These are phyloP conservation scores for Dicyrtomina minuta DNA, from an alignment of 2,888 invertebrate species.

Conservation along the genomic window DNA sequence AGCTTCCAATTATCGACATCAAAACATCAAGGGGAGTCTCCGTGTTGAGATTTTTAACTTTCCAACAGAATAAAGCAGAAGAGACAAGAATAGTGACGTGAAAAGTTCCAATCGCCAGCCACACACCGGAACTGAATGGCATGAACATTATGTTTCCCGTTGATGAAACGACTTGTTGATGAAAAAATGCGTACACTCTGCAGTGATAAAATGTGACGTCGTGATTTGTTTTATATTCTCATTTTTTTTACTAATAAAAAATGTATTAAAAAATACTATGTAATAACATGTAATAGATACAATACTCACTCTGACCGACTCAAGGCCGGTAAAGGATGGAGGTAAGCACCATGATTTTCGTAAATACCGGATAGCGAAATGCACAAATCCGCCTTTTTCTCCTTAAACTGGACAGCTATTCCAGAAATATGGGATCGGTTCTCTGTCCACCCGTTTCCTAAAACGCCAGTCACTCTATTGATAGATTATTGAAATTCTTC, in stretches of 20 bases:
- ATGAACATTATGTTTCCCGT: neutral
- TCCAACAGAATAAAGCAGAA: neutral
- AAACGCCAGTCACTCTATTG: neutral
- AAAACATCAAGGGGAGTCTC: neutral
- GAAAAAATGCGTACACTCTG: neutral
- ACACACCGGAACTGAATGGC: neutral
- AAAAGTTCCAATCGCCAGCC: neutral
- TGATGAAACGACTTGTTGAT: neutral
- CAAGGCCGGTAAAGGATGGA: neutral
- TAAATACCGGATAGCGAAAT: neutral
- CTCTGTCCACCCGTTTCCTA: neutral
- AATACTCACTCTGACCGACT: neutral
- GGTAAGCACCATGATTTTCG: neutral
- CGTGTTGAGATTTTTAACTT: neutral
- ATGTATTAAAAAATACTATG: too few relatives aligned
- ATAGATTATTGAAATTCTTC: neutral
- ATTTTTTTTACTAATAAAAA: too few relatives aligned
- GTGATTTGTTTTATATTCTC: too few relatives aligned
- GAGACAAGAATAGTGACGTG: neutral
- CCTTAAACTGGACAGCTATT: neutral
- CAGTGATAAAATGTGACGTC: neutral
- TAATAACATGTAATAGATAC: neutral
- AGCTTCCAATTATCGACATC: neutral
- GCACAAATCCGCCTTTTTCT: slow-evolving; percentile 1
- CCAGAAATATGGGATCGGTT: neutral